Base-by-base conservation (phyloP, 2,888 invertebrate genomes). In the Synergus laeviventris region DNA sequence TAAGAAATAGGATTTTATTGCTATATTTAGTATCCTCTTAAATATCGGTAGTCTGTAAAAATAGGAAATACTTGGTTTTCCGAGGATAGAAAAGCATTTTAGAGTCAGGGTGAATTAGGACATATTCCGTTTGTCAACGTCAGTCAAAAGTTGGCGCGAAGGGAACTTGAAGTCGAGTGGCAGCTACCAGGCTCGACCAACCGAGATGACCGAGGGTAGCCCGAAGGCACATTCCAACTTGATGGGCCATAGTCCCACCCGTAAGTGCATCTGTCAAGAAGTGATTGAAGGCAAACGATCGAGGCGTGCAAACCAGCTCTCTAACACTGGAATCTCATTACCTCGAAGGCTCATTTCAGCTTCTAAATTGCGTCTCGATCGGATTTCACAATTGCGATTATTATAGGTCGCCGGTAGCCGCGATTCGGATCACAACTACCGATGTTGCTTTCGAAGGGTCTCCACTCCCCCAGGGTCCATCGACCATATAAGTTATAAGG, bases 251-350 rank as follows among this genome's bases (percentile, higher is more conserved):
- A 83, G 86, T 84, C 83, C 85, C 81, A 81, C 81, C 81, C 85
- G 86, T 86, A 89, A 89, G 89, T 88, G 88, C 87, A 87, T 88
- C 90, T 89, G 90, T 90, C 90, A 88, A 87, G 88, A 87, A 87
- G 86, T 89, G 89, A 90, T 90, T 88, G 90, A 89, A 90, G 88
- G 89, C 87, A 86, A 89, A 87, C 87, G 87, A 89, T 88, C 86
- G 83, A 82, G 82, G 82, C 81, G 83, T 81, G 80, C 75, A 80
- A 79, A 74, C 60, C 49, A 70, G 70, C 70, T 60, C 39, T 62
- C 56, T 31, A 73, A 60, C 73, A 62, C 73, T 59, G 78, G 81
- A 82, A 82, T 89, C 88, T 89, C 86, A 87, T 88, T 89, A 88
- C 86, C 85, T 81, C 79, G 79, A 74, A 80, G 78, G 85, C 84